Percentiles rank a stretch among this genome's conserved stretches.
Conservation (phyloP, 2,888 invertebrate species). For the Dyspetes luteomarginatus region DNA sequence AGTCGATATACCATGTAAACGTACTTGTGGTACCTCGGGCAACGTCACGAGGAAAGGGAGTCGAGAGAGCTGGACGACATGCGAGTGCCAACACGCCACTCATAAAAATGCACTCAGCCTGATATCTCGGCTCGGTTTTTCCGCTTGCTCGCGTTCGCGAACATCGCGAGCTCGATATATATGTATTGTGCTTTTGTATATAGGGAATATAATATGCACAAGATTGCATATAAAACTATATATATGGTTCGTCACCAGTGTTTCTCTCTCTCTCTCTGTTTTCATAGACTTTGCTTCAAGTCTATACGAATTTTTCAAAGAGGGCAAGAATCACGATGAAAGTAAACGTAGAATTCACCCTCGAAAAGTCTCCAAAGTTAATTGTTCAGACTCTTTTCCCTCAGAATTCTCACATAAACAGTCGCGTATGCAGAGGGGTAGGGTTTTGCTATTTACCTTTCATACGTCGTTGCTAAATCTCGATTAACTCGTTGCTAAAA, state of each 20-base stretch:
- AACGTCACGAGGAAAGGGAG: conserved; percentile 60
- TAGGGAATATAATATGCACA: conserved; percentile 32
- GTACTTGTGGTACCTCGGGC: conserved; percentile 45
- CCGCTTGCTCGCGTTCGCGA: conserved; percentile 58
- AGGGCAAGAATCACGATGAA: neutral
- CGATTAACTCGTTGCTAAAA: conserved; percentile 54
- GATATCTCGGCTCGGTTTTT: conserved; percentile 69
- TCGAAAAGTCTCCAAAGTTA: conserved; percentile 14
- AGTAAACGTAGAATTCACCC: too few relatives aligned
- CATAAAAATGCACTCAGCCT: conserved; percentile 75
- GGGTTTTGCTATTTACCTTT: conserved; percentile 57
- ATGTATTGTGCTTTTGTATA: conserved; percentile 7
- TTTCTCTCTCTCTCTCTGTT: neutral
- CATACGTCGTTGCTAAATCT: conserved; percentile 56
- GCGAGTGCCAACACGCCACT: conserved; percentile 77
- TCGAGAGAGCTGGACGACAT: conserved; percentile 69
- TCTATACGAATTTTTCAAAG: neutral
- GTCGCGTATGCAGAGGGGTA: neutral
- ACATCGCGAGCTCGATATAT: conserved; percentile 43
- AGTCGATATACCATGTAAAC: neutral
- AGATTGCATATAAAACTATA: conserved; percentile 21
- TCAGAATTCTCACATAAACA: neutral
- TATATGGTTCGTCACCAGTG: conserved; percentile 9
- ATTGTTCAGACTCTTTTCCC: conserved; percentile 7
- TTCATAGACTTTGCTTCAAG: neutral